These are phyloP conservation scores for Emydocephalus ijimae DNA, from an alignment of 2,113 vertebrate species.

Conservation along the genomic window DNA sequence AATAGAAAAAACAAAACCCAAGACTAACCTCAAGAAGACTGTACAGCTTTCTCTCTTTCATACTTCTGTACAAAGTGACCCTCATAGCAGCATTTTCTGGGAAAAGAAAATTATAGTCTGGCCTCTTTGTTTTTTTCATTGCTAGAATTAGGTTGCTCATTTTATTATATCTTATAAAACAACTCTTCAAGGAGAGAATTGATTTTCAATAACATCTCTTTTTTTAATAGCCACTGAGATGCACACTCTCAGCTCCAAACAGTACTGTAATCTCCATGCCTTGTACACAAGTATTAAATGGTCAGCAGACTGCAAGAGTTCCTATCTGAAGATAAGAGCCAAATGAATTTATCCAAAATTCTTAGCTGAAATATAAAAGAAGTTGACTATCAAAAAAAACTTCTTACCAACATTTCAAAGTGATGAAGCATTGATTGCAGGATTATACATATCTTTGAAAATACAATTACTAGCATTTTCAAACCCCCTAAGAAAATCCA, in stretches of 20 bases:
- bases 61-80: conserved; percentile 53
- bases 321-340: background rate
- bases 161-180: conserved; percentile 65
- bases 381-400: background rate
- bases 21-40: background rate
- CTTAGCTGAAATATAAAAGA: background rate
- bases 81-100: conserved; percentile 54
- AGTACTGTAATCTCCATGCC: conserved; percentile 3
- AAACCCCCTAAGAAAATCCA: background rate
- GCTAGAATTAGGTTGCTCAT: conserved; percentile 66
- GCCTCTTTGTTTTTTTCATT: conserved; percentile 62
- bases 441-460: background rate
- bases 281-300: background rate
- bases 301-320: conserved; percentile 9
- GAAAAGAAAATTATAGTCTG: conserved; percentile 60
- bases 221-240: conserved; percentile 51
- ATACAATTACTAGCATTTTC: background rate
- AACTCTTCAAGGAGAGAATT: conserved; percentile 60
- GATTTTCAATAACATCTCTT: conserved; percentile 57
- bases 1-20: background rate
- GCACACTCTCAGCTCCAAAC: conserved; percentile 16
- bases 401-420: background rate
- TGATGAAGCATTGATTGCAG: background rate
- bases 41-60: conserved; percentile 6
- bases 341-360: background rate